Evolutionary conservation across 2,888 invertebrate genomes (phyloP).

Genomic region (Sesamia inferens): DNA sequence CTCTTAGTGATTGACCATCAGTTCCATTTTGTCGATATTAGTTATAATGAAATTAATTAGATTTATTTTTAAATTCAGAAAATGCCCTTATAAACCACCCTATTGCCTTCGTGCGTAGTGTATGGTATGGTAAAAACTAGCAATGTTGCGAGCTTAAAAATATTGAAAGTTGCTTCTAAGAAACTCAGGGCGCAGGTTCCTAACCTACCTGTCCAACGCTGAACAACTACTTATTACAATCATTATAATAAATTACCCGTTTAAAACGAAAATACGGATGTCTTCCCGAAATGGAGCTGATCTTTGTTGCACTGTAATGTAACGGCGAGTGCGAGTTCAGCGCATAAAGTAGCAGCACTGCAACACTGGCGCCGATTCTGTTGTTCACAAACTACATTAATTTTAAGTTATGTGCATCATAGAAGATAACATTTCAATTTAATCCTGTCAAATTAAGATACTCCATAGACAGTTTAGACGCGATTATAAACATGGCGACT

Average conservation of each 20-base stretch:
- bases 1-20: conserved; percentile 78
- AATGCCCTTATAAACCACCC: conserved; percentile 10
- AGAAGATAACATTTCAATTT: too few relatives aligned
- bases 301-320: neutral
- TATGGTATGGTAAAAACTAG: conserved; percentile 3
- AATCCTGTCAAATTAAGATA: too few relatives aligned
- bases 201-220: neutral
- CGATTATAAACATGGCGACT: too few relatives aligned
- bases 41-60: conserved; percentile 46
- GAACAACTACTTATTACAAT: neutral
- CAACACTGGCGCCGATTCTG: too few relatives aligned
- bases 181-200: neutral
- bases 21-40: conserved; percentile 72
- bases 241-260: neutral
- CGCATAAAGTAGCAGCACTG: neutral
- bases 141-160: conserved; percentile 8
- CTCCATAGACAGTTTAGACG: too few relatives aligned
- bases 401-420: too few relatives aligned
- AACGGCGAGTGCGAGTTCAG: neutral
- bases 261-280: neutral
- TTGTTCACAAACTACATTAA: too few relatives aligned
- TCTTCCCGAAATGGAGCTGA: neutral
- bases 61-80: conserved; percentile 13
- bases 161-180: neutral
- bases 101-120: neutral